These are phyloP conservation scores for Acanthosepion lycidas DNA, from an alignment of 2,888 invertebrate species.

Conservation along the genomic window DNA sequence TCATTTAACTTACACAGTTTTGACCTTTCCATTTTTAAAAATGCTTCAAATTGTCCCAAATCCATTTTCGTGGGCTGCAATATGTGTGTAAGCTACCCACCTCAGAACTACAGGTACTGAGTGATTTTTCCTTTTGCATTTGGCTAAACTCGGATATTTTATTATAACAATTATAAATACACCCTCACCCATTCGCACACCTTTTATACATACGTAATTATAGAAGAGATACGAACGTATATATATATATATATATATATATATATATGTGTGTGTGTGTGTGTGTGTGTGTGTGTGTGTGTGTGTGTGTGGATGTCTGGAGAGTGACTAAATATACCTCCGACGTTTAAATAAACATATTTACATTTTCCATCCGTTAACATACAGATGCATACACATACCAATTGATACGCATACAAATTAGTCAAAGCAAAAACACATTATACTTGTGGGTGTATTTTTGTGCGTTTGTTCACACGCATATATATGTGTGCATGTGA, in stretches of 20 bases:
- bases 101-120: slow-evolving; percentile 15
- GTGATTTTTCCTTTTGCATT: neutral
- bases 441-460: neutral
- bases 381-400: neutral
- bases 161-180: neutral
- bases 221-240: neutral
- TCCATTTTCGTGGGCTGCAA: neutral
- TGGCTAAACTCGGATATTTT: neutral
- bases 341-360: neutral
- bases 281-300: neutral
- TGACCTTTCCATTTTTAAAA: neutral
- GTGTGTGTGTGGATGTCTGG: neutral
- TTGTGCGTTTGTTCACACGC: neutral
- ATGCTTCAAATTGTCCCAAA: neutral
- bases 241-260: neutral
- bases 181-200: neutral
- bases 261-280: neutral
- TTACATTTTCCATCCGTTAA: neutral
- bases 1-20: neutral
- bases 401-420: neutral
- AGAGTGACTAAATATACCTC: neutral
- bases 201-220: slow-evolving; percentile 17
- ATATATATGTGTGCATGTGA: too few relatives aligned
- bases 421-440: neutral
- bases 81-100: neutral